Percentiles rank a stretch among this genome's conserved stretches.
Conservation (phyloP, 2,888 invertebrate species). For the Ganaspis brasiliensis region DNA sequence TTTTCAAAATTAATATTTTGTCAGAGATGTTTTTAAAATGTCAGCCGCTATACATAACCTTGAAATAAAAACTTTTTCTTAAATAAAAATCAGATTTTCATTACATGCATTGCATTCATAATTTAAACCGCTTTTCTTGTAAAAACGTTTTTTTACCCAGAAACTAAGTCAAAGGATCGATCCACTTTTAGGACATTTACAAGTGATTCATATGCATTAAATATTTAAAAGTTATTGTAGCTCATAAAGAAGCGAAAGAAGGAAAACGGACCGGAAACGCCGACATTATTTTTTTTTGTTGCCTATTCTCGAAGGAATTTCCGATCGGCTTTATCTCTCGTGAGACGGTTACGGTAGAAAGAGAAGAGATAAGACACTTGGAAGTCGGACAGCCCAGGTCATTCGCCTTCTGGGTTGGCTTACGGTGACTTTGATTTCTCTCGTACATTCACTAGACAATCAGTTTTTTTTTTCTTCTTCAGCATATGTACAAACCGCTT, state of each 20-base stretch:
- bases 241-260: constrained; percentile 72
- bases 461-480: constrained; percentile 49
- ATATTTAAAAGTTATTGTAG: constrained; percentile 22
- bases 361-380: constrained; percentile 76
- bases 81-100: no score
- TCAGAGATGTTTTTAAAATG: no score
- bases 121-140: no score
- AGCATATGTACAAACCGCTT: constrained; percentile 55
- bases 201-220: constrained; percentile 2
- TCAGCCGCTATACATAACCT: no score
- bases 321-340: constrained; percentile 56
- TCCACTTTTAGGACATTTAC: constrained; percentile 2
- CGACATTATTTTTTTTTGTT: not conserved
- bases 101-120: no score
- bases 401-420: constrained; percentile 69
- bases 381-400: constrained; percentile 75
- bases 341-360: constrained; percentile 73
- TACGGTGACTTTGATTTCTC: constrained; percentile 72
- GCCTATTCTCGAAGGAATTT: constrained; percentile 8
- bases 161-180: no score
- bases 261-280: constrained; percentile 71
- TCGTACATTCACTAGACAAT: constrained; percentile 61
- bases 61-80: no score
- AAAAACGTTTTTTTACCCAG: no score
- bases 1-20: no score